Base-by-base conservation (phyloP, 2,113 vertebrate species). In the Mola mola region DNA sequence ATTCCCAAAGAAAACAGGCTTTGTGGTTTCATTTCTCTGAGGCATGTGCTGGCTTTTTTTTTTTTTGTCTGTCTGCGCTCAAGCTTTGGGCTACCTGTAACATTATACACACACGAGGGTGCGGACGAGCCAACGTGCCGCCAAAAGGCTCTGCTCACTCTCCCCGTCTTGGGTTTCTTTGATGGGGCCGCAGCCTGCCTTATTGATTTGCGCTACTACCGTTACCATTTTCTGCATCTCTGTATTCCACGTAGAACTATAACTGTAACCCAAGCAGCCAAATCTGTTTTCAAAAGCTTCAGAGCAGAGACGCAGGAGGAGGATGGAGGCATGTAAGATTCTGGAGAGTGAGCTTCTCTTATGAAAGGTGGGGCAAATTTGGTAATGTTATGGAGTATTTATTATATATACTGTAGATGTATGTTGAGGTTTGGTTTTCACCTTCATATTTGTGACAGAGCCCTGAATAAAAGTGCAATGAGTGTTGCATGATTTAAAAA, bases 81-180 rank as follows among this genome's bases (percentile, higher is more conserved):
- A 15, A 19, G 53, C 69, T 57, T 24, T 50, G 29, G 58, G 72
- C 66, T 56, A 59, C 50, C 62, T 80, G 72, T 67, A 88, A 81
- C 56, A 29, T 50, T 55, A 59, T 53, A 70, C 61, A 49, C 40
- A 62, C 19, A 37, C 0, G 37, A 72, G 71, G 78, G 70, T 48
- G 77, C 72, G 64, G 62, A 64, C 48, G 7, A 72, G 33, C 38
- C 46, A 46, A 22, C 24, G n/a, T n/a, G 42, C 46, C 11, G 10
- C 25, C 60, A 33, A 20, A 37, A 55, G 49, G 56, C 58, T 72
- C 20, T 33, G 36, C 59, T 79, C 48, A 41, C 33, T 37, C 65
- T 53, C 53, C 40, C 66, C 64, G 46, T 31, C 25, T 40, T 53
- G 28, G 29, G 44, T 51, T 66, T 51, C 41, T 60, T 58, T 56